phyloP scores from a whole-genome alignment of 2,797 vertebrate species.

The Choloepus didactylus region DNA sequence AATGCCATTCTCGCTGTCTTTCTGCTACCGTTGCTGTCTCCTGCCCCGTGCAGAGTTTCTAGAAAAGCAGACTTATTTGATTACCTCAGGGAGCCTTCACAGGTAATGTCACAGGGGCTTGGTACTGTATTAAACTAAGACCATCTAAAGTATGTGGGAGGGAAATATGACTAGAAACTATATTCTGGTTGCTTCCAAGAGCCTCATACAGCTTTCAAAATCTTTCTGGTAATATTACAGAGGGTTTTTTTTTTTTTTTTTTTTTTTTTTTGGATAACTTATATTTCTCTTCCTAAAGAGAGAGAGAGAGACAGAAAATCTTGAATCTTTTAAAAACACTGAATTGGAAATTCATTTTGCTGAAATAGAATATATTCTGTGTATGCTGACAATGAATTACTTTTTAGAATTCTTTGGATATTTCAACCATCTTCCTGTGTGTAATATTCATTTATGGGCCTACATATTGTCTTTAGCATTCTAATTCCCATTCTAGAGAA shows the following conservation, averaged over 20 bases:
- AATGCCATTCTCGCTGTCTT: background rate
- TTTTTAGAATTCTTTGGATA: background rate
- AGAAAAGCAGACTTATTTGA: background rate
- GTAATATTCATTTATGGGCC: background rate
- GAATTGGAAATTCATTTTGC: background rate
- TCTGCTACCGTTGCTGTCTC: background rate
- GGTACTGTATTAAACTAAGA: background rate
- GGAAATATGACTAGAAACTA: background rate
- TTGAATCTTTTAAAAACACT: background rate
- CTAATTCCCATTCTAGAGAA: background rate
- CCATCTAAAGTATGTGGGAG: fast-evolving
- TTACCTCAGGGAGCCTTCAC: background rate
- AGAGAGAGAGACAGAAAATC: background rate
- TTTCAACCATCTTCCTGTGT: background rate
- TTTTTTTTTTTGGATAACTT: background rate
- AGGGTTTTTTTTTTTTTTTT: background rate
- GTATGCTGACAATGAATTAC: background rate
- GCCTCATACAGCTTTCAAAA: fast-evolving
- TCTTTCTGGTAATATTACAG: background rate
- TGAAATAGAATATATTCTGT: background rate
- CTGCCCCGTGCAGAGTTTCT: background rate
- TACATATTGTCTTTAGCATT: background rate
- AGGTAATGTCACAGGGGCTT: background rate
- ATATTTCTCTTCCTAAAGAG: background rate
- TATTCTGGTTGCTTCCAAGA: background rate